Percentiles rank a stretch among this genome's conserved stretches.
These are phyloP conservation scores for Serilophus lunatus DNA, from an alignment of 2,113 vertebrate genomes.

Conservation along the genomic window DNA sequence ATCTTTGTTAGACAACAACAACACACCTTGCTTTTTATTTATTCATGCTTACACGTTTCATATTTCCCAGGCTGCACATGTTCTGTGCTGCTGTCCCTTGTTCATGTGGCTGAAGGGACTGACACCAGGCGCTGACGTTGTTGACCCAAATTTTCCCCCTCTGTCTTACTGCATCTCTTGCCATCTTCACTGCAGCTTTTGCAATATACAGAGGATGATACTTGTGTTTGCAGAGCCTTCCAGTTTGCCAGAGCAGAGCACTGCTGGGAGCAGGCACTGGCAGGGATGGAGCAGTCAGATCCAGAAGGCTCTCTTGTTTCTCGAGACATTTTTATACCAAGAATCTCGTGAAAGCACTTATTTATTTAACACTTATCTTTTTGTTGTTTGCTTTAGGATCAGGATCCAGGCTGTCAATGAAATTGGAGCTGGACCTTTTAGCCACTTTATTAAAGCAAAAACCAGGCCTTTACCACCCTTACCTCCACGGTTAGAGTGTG, in stretches of 20 bases:
- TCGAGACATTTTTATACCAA: not conserved
- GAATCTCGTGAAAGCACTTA: not conserved
- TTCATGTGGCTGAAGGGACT: not conserved
- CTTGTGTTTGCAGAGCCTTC: not conserved
- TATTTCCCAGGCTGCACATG: not conserved
- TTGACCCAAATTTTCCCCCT: not conserved
- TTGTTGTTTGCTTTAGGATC: slow-evolving; percentile 70
- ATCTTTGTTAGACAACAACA: not conserved
- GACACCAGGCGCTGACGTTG: not conserved
- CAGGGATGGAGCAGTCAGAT: not conserved
- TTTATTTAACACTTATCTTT: not conserved
- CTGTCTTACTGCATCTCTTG: not conserved
- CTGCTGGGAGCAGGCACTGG: not conserved
- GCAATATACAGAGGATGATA: not conserved
- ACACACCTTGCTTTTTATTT: not conserved
- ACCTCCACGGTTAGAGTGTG: slow-evolving; percentile 91
- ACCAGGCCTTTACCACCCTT: slow-evolving; percentile 90
- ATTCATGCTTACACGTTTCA: not conserved
- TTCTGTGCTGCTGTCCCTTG: not conserved
- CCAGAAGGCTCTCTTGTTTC: not conserved
- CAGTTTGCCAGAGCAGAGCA: not conserved
- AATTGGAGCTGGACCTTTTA: slow-evolving; percentile 88
- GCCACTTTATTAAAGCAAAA: slow-evolving; percentile 82
- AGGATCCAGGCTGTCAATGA: slow-evolving; percentile 92
- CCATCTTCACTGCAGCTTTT: not conserved